phyloP scores from a whole-genome alignment of 2,113 vertebrate species.

The Neogobius melanostomus region DNA sequence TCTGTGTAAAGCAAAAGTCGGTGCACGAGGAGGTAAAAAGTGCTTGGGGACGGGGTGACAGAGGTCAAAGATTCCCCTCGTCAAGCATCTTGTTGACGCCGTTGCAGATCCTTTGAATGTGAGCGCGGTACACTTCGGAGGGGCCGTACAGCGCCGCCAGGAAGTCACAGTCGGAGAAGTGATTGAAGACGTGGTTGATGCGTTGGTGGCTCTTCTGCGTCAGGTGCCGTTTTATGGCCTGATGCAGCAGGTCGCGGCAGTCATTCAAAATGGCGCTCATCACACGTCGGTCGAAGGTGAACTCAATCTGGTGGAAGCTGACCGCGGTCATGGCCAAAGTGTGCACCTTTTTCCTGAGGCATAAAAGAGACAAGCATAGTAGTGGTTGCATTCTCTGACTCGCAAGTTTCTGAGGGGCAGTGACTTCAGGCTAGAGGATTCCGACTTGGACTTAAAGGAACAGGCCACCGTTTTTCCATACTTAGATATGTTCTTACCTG shows the following conservation, averaged over 20 bases:
- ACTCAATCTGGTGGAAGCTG: constrained; percentile 96
- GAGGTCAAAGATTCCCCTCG: constrained; percentile 85
- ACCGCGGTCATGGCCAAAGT: constrained; percentile 91
- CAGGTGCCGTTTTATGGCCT: constrained; percentile 88
- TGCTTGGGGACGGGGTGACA: background rate
- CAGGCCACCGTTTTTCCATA: too few relatives aligned
- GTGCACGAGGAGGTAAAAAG: constrained; percentile 29
- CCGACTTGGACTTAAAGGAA: too few relatives aligned
- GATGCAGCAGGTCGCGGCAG: constrained; percentile 91
- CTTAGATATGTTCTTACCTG: too few relatives aligned
- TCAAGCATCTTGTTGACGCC: constrained; percentile 91
- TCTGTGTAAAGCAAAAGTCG: constrained; percentile 1
- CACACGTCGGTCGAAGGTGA: constrained; percentile 94
- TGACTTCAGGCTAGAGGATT: too few relatives aligned
- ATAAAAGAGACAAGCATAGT: constrained; percentile 2
- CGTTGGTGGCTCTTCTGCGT: constrained; percentile 91
- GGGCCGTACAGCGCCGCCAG: constrained; percentile 86
- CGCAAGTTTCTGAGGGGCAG: too few relatives aligned
- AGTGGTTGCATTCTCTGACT: too few relatives aligned
- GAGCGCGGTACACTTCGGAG: constrained; percentile 82
- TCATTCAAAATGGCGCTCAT: constrained; percentile 85
- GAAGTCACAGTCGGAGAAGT: constrained; percentile 90
- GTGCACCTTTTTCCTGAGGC: constrained; percentile 82
- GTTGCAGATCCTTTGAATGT: constrained; percentile 86
- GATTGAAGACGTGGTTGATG: constrained; percentile 92